Evolutionary conservation across 2,113 vertebrate species (phyloP), one percentile per base, ranked within the genome.

Genomic region (Takifugu bimaculatus): DNA sequence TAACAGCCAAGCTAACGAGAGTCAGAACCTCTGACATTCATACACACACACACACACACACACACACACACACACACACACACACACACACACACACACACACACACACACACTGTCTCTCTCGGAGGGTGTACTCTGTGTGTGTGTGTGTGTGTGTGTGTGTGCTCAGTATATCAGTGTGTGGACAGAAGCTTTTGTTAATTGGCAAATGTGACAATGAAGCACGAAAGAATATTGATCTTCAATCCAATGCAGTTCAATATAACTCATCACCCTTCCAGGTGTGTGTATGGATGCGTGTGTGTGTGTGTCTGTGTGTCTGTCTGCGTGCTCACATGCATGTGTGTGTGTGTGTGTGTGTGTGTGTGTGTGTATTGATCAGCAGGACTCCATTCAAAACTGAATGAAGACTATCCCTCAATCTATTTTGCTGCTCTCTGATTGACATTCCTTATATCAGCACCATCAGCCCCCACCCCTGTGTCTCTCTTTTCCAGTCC

Each of bases 171-270:
- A 63, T 80, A 79, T 85, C 76, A 89, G 76, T 64, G 54, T 77
- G 73, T 80, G 79, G 80, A 84, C 76, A 78, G 75, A 86, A 63
- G 69, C 72, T 77, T 77, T 79, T 84, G 85, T 87, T 89, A 88
- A 89, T 88, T 85, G 84, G 80, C 73, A 82, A 86, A 87, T 86
- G 86, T 88, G 89, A 88, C 86, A 75, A 85, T 86, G 78, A 66
- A 82, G 86, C 84, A 86, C 61, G 68, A 83, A 76, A 63, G 64
- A 52, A 57, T 88, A 91, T 90, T 86, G 89, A 91, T 90, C 78
- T 74, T 77, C 73, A 79, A 88, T 88, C 73, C 73, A 78, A 81
- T 70, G 62, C 61, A 51, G 67, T 83, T 88, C 65, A 74, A 87
- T 86, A 78, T 52, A 66, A 64, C 67, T 77, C 56, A 61, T 74